Conservation (phyloP, 2,888 invertebrate genomes). For the Euplagia quadripunctaria region DNA sequence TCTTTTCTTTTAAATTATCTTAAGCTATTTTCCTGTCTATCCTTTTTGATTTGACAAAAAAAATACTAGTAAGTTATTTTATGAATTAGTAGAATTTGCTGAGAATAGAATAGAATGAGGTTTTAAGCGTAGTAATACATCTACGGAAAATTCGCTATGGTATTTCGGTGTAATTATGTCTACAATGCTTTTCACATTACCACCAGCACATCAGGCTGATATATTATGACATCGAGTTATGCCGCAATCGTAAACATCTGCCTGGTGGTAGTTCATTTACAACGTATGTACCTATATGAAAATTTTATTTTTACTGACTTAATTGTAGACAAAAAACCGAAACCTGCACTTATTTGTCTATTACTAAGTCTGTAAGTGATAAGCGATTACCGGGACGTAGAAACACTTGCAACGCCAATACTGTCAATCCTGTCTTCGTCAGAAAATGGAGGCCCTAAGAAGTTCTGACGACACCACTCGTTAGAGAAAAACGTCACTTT, state of each 20-base stretch:
- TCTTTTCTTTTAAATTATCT: conserved; percentile 42
- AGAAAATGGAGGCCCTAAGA: too few relatives aligned
- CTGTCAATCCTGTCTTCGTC: too few relatives aligned
- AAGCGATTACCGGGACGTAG: too few relatives aligned
- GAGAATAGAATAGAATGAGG: too few relatives aligned
- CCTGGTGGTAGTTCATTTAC: neutral
- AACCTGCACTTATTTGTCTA: too few relatives aligned
- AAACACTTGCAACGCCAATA: too few relatives aligned
- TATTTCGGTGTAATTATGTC: neutral
- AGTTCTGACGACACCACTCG: too few relatives aligned
- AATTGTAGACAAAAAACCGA: too few relatives aligned
- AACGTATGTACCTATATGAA: neutral
- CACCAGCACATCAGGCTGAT: neutral
- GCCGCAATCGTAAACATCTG: neutral
- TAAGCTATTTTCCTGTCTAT: conserved; percentile 1
- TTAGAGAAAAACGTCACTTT: too few relatives aligned
- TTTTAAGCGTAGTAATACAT: neutral
- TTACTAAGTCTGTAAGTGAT: too few relatives aligned
- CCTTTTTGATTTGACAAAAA: conserved; percentile 4
- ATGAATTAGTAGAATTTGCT: neutral
- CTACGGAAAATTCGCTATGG: neutral
- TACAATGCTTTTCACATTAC: neutral
- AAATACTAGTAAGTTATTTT: neutral
- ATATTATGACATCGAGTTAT: neutral
- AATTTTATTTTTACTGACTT: neutral